Conservation (phyloP, 2,888 invertebrate species). For the Zaprionus obscuricornis region DNA sequence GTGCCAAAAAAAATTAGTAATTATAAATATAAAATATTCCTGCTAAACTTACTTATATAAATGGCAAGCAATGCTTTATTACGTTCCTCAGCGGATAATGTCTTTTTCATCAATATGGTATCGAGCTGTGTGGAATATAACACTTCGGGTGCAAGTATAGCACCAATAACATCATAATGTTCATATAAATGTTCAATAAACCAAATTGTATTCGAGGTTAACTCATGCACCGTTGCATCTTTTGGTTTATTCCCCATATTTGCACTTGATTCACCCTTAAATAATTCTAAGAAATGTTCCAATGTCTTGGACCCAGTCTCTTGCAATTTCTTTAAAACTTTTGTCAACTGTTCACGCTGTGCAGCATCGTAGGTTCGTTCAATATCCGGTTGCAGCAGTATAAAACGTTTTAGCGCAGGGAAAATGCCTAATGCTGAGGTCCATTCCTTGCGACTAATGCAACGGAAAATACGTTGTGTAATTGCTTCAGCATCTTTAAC, state of each 20-base stretch:
- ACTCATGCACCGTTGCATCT: slow-evolving; percentile 99
- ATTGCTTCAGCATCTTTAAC: slow-evolving; percentile 94
- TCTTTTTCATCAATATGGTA: slow-evolving; percentile 84
- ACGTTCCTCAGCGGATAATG: slow-evolving; percentile 84
- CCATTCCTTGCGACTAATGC: slow-evolving; percentile 91
- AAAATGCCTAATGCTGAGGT: slow-evolving; percentile 91
- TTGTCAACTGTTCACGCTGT: slow-evolving; percentile 88
- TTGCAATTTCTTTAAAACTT: slow-evolving; percentile 89
- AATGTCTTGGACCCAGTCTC: slow-evolving; percentile 93
- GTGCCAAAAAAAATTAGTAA: neutral
- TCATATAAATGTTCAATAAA: slow-evolving; percentile 94
- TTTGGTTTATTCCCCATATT: slow-evolving; percentile 89
- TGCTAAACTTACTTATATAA: slow-evolving; percentile 90
- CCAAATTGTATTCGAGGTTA: slow-evolving; percentile 96
- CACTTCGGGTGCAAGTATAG: slow-evolving; percentile 87
- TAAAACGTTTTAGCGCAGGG: slow-evolving; percentile 91
- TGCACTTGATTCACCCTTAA: slow-evolving; percentile 90
- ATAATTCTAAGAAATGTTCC: slow-evolving; percentile 96
- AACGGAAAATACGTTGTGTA: slow-evolving; percentile 89
- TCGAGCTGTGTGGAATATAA: slow-evolving; percentile 85
- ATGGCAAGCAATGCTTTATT: slow-evolving; percentile 89
- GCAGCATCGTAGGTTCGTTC: slow-evolving; percentile 90
- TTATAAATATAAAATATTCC: no score
- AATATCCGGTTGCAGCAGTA: slow-evolving; percentile 90
- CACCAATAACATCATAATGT: slow-evolving; percentile 89